phyloP scores from a whole-genome alignment of 2,113 vertebrate genomes.

The Melanostigma gelatinosum region DNA sequence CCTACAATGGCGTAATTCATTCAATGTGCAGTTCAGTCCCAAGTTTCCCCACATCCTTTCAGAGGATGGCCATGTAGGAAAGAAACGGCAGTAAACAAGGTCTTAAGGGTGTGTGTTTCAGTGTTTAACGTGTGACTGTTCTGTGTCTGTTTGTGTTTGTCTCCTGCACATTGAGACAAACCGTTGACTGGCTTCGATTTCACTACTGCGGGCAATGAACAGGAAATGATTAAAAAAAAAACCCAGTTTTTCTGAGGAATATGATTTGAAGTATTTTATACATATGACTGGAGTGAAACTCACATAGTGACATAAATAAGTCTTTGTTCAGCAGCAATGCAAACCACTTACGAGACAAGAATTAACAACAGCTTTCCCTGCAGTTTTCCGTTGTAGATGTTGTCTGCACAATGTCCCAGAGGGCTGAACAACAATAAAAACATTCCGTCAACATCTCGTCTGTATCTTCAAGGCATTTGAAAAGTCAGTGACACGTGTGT shows the following conservation, averaged over 20 bases:
- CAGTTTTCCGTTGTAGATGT: neutral
- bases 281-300: neutral
- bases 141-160: neutral
- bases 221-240: neutral
- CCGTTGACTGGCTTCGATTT: neutral
- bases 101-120: neutral
- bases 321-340: neutral
- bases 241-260: neutral
- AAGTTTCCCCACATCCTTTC: conserved; percentile 41
- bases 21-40: conserved; percentile 7
- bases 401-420: neutral
- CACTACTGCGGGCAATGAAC: neutral
- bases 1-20: conserved; percentile 69
- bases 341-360: neutral
- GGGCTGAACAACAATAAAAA: conserved; percentile 7
- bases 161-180: neutral
- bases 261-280: neutral
- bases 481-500: neutral
- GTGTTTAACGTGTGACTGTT: conserved; percentile 7
- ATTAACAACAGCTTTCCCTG: neutral
- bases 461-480: conserved; percentile 9
- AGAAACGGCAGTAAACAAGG: neutral
- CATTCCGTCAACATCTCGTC: neutral
- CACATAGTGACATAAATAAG: conserved; percentile 1
- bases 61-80: conserved; percentile 17